Conservation (phyloP, 2,797 vertebrate genomes). For the Kryptolebias ocellatus region DNA sequence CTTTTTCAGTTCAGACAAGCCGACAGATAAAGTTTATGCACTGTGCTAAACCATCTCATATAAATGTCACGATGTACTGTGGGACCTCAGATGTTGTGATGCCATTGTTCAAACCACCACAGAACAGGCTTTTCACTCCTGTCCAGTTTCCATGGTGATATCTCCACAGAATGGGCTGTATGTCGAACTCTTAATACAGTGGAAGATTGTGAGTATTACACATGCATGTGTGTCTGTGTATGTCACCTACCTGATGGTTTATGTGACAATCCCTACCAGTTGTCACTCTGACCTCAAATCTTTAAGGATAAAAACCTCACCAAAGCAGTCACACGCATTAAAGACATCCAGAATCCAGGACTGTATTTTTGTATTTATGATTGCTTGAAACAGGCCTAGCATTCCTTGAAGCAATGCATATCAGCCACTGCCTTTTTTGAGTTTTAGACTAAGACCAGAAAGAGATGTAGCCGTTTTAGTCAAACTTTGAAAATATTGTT, state of each 20-base stretch:
- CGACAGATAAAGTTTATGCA: conserved; percentile 36
- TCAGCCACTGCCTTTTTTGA: too few species aligned
- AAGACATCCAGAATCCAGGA: conserved; percentile 15
- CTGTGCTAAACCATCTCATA: conserved; percentile 25
- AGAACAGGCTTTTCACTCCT: conserved; percentile 67
- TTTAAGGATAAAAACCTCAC: conserved; percentile 11
- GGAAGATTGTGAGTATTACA: conserved; percentile 43
- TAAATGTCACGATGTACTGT: conserved; percentile 56
- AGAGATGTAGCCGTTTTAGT: too few species aligned
- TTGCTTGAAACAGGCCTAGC: too few species aligned
- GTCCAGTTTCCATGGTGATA: conserved; percentile 86
- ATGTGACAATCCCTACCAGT: conserved; percentile 38
- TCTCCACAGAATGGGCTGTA: conserved; percentile 77
- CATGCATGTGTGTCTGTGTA: conserved; percentile 8
- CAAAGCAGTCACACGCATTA: not conserved
- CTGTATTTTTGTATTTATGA: conserved; percentile 12
- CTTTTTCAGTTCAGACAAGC: conserved; percentile 29
- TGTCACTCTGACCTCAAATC: conserved; percentile 40
- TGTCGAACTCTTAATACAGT: conserved; percentile 72
- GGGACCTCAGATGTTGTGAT: conserved; percentile 53
- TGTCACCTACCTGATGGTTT: conserved; percentile 38
- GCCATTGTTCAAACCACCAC: conserved; percentile 55
- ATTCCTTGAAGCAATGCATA: too few species aligned
- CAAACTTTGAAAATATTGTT: too few species aligned
- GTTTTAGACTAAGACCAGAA: too few species aligned